Conservation (phyloP, 2,113 vertebrate species). For the Pluvianellus socialis region DNA sequence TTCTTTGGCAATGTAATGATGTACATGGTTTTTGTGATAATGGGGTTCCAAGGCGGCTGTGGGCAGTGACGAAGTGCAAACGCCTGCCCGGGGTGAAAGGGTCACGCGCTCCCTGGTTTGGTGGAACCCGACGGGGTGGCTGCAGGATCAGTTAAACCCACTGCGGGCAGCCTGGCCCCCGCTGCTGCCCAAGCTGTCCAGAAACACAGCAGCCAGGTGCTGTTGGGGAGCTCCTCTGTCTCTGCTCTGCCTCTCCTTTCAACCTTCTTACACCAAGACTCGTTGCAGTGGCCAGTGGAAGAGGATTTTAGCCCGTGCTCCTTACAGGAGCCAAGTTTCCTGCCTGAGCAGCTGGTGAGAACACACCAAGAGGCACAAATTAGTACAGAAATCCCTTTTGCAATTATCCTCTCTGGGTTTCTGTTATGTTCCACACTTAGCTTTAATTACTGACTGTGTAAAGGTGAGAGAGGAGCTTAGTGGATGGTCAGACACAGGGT, state of each 20-base stretch:
- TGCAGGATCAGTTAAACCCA: neutral
- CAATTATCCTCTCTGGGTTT: neutral
- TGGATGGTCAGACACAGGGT: neutral
- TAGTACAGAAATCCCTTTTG: neutral
- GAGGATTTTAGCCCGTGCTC: neutral
- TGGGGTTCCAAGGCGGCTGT: neutral
- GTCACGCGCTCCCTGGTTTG: neutral
- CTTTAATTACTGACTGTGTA: neutral
- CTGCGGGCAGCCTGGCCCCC: neutral
- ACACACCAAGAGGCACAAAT: neutral
- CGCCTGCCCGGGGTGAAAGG: neutral
- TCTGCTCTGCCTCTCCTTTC: neutral
- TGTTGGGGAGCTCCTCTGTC: neutral
- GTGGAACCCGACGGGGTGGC: neutral
- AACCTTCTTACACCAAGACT: no score
- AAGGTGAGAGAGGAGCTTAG: neutral
- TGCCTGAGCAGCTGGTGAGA: neutral
- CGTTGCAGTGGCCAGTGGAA: neutral
- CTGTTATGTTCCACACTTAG: neutral
- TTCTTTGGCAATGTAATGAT: slow-evolving; percentile 1
- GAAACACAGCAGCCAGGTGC: neutral
- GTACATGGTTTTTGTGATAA: neutral
- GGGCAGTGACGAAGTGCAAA: neutral
- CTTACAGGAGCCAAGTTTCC: neutral
- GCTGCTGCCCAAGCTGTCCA: neutral